Conservation (phyloP, 2,113 vertebrate species). For the Nyctereutes procyonoides region DNA sequence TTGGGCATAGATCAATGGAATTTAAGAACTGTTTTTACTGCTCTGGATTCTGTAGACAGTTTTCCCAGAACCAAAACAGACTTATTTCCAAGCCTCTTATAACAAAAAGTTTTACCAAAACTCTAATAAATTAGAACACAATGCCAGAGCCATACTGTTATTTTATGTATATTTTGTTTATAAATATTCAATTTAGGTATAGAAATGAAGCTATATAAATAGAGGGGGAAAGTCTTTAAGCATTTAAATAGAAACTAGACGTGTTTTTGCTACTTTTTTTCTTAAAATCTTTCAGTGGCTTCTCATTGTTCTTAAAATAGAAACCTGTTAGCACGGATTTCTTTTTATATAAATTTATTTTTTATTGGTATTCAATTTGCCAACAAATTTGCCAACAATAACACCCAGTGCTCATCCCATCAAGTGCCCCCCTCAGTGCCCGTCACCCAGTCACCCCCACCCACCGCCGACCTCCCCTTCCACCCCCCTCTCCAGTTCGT, state of each 20-base stretch:
- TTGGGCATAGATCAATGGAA: not conserved
- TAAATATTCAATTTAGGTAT: not conserved
- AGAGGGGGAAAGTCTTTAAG: not conserved
- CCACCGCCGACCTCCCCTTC: too few species aligned
- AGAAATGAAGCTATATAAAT: not conserved
- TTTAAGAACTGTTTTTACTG: not conserved
- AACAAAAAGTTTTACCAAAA: not conserved
- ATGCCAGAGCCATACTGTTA: not conserved
- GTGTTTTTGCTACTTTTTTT: not conserved
- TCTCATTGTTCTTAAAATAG: not conserved
- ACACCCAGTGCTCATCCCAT: too few species aligned
- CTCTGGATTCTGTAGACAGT: not conserved
- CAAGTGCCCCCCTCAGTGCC: too few species aligned
- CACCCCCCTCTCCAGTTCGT: too few species aligned
- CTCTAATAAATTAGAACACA: not conserved
- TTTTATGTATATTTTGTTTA: not conserved
- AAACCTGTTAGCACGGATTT: not conserved
- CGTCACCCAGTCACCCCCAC: too few species aligned
- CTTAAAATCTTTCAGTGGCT: not conserved
- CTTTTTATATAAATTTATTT: not conserved
- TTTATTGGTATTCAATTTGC: too few species aligned
- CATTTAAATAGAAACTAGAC: not conserved
- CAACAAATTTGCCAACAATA: too few species aligned
- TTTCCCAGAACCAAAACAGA: not conserved
- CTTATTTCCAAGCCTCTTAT: not conserved